Evolutionary conservation across 2,888 invertebrate species (phyloP), one percentile per base, ranked within the genome.

Genomic region (Gandaritis pyraliata): DNA sequence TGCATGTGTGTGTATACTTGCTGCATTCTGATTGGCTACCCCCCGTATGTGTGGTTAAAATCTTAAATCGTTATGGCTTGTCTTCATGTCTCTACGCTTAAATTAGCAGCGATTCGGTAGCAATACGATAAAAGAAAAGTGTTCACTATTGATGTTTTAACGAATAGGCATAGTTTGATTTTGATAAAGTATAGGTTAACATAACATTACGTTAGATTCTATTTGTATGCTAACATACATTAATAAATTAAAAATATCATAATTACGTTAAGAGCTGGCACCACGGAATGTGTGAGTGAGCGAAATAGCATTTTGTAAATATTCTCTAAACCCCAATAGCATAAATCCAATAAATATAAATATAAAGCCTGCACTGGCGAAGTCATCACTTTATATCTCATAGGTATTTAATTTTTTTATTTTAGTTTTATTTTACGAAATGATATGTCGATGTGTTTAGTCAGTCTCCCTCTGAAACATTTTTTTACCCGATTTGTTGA

Each of bases 341-440:
- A 81, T 89, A 90, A 90, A 91, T 83, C 84, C 86, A 86, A 87
- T 79, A 81, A 87, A 85, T 83, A 76, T n/a, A n/a, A n/a, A n/a
- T n/a, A n/a, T 70, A 60, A 62, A 76, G 83, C 78, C 83, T 84
- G 80, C 76, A 48, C 15, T 85, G 86, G 78, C 85, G 81, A 71
- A 91, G 91, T 91, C 91, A 90, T 89, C 88, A 87, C 79, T 88
- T 86, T 91, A 64, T 67, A 90, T 90, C 91, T 92, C 91, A 90
- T 91, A 91, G 91, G 89, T 91, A 90, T 90, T 90, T 90, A 90
- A 90, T 87, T 85, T 88, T 88, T 86, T 87, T 80, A 74, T 78
- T 71, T 71, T 86, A 88, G 85, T 81, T 80, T 85, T 86, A 86
- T 86, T 85, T 82, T 85, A 83, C 79, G 82, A 84, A 83, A 82